These are phyloP conservation scores for Nemotelus pantherinus DNA, from an alignment of 2,888 invertebrate genomes.

Conservation along the genomic window DNA sequence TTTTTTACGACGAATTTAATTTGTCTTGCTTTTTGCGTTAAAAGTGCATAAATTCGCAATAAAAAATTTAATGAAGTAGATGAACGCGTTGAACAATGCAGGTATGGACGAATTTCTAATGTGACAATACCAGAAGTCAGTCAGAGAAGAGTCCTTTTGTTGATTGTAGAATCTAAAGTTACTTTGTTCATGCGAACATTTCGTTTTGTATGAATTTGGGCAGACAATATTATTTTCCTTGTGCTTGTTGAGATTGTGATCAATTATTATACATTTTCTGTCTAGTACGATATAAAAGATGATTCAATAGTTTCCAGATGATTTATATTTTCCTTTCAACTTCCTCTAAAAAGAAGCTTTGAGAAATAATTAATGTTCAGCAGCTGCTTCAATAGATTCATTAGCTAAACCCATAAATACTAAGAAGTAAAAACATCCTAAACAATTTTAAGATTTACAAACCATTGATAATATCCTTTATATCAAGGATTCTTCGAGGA, in stretches of 20 bases:
- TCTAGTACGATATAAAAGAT: too few species aligned
- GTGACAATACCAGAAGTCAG: not conserved
- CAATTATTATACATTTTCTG: too few species aligned
- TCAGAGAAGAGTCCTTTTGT: not conserved
- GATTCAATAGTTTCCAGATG: too few species aligned
- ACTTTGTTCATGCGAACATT: not conserved
- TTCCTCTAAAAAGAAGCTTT: too few species aligned
- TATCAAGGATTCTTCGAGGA: too few species aligned
- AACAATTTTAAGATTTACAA: too few species aligned
- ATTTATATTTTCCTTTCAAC: too few species aligned
- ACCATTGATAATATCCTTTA: too few species aligned
- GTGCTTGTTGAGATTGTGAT: not conserved
- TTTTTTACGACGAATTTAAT: slow-evolving; percentile 23
- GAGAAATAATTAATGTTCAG: too few species aligned
- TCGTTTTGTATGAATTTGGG: not conserved
- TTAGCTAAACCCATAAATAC: too few species aligned
- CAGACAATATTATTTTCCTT: not conserved
- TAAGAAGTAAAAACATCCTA: too few species aligned
- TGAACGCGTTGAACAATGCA: not conserved
- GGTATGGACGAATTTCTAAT: slow-evolving; percentile 7
- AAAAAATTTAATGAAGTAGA: not conserved
- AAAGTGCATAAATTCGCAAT: slow-evolving; percentile 2
- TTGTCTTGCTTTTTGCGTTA: not conserved
- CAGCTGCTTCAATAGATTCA: too few species aligned
- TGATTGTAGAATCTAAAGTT: not conserved